Evolutionary conservation across 35 echinoderm and acorn worm genomes (phyloP).

Genomic region (Apostichopus parvimensis): DNA sequence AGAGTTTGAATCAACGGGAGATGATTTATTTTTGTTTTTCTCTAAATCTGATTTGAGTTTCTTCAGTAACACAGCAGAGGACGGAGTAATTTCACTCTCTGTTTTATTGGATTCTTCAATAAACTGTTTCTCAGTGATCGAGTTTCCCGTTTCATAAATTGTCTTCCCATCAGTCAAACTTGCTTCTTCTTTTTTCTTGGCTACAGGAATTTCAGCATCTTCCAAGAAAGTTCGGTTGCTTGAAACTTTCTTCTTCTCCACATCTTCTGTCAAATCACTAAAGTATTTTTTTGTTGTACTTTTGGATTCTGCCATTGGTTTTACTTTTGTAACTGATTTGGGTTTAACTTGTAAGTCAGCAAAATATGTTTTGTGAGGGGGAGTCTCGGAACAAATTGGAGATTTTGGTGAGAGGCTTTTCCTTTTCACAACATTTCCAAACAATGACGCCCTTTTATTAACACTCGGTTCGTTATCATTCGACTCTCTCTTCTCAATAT

Average conservation of each 20-base stretch:
- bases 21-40: slow-evolving; percentile 5
- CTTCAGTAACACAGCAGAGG: slow-evolving; percentile 3
- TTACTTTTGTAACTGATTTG: background rate
- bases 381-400: slow-evolving; percentile 12
- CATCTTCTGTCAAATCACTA: background rate
- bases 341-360: slow-evolving; percentile 1
- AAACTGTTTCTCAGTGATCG: background rate
- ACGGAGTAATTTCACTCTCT: background rate
- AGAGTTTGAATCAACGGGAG: background rate
- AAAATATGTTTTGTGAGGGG: background rate
- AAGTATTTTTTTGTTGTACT: slow-evolving; percentile 6
- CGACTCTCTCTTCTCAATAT: background rate
- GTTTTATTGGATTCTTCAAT: background rate
- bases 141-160: background rate
- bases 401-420: slow-evolving; percentile 56
- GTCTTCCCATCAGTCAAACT: background rate
- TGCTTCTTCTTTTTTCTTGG: background rate
- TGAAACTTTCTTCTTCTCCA: background rate
- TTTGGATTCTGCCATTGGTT: background rate
- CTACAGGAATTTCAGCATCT: background rate
- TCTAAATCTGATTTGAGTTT: slow-evolving; percentile 46
- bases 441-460: slow-evolving; percentile 61
- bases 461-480: slow-evolving; percentile 37
- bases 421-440: slow-evolving; percentile 69
- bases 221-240: background rate